phyloP scores from a whole-genome alignment of 2,888 invertebrate species.

The Dioctria linearis region DNA sequence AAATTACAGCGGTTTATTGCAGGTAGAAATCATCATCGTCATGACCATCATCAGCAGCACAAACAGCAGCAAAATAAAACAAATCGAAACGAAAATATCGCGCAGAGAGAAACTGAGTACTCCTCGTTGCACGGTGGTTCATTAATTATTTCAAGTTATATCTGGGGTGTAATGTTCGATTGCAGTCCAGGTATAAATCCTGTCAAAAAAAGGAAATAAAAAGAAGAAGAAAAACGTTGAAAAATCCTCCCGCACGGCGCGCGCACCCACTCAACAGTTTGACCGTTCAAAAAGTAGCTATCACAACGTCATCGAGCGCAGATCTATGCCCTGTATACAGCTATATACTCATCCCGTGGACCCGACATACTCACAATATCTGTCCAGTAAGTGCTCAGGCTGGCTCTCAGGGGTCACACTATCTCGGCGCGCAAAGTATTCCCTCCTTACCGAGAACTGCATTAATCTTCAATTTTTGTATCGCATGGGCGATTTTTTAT shows the following conservation, averaged over 20 bases:
- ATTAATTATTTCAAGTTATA: slow-evolving; percentile 55
- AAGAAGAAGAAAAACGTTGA: no score
- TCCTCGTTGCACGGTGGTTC: slow-evolving; percentile 48
- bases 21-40: slow-evolving; percentile 41
- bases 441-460: slow-evolving; percentile 52
- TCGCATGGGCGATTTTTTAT: slow-evolving; percentile 46
- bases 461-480: slow-evolving; percentile 54
- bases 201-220: slow-evolving; percentile 4
- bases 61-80: neutral
- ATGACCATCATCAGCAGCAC: neutral
- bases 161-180: slow-evolving; percentile 53
- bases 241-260: slow-evolving; percentile 21
- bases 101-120: slow-evolving; percentile 19
- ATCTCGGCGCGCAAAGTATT: slow-evolving; percentile 30
- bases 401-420: slow-evolving; percentile 28
- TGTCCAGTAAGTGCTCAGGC: slow-evolving; percentile 21
- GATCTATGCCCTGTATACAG: neutral
- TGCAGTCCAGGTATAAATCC: slow-evolving; percentile 43
- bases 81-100: slow-evolving; percentile 12
- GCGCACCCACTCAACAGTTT: neutral
- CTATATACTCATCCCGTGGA: slow-evolving; percentile 16
- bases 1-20: slow-evolving; percentile 52
- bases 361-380: slow-evolving; percentile 17
- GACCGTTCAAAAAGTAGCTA: neutral
- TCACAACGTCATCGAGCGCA: slow-evolving; percentile 36